Percentiles rank a stretch among this genome's conserved stretches.
phyloP scores from a whole-genome alignment of 2,113 vertebrate genomes.

The Microcebus jonahi region DNA sequence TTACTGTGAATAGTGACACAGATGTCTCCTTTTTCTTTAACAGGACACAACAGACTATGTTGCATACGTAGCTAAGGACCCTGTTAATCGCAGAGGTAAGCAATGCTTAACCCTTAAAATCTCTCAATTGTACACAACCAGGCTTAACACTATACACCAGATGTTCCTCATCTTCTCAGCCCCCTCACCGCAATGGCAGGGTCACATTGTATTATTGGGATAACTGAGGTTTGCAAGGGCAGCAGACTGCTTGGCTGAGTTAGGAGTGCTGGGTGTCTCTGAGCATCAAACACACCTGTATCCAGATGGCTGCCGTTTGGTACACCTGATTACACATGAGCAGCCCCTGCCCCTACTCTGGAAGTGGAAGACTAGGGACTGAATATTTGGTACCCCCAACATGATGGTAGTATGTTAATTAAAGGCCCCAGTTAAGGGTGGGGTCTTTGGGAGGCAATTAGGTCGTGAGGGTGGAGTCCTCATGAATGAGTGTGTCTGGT shows the following conservation, averaged over 20 bases:
- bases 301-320: no score
- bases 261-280: neutral
- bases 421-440: neutral
- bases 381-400: neutral
- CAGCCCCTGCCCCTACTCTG: neutral
- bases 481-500: neutral
- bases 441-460: neutral
- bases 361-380: neutral
- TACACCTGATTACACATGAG: no score
- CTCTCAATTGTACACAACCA: neutral
- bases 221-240: neutral
- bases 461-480: neutral
- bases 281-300: neutral
- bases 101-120: neutral
- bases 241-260: neutral
- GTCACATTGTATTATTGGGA: accelerated
- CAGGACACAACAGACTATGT: conserved; percentile 98
- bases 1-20: neutral
- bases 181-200: accelerated
- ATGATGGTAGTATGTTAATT: neutral
- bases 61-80: conserved; percentile 98
- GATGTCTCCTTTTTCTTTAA: conserved; percentile 58
- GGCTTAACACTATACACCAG: neutral
- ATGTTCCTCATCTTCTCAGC: neutral
- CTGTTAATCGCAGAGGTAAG: conserved; percentile 98